Percentiles rank a stretch among this genome's conserved stretches.
Conservation (phyloP, 1,140 invertebrate species). For the Ruditapes philippinarum region DNA sequence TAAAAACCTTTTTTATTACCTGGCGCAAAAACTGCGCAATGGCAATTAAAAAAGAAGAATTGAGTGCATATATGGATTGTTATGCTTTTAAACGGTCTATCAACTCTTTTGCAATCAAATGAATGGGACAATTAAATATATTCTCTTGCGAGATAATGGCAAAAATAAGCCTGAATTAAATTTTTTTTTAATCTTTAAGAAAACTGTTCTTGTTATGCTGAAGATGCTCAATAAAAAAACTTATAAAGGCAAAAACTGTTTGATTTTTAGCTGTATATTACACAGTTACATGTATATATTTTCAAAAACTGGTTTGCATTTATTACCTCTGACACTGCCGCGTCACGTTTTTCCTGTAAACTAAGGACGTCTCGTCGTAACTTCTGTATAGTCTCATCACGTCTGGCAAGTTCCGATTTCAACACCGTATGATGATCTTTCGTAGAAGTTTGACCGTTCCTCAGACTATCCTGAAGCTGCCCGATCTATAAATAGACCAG, state of each 20-base stretch:
- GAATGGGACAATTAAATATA: too few relatives aligned
- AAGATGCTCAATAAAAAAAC: background rate
- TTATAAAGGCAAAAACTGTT: constrained; percentile 2
- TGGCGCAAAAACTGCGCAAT: too few relatives aligned
- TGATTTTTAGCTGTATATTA: background rate
- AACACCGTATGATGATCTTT: constrained; percentile 83
- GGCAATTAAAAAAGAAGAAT: too few relatives aligned
- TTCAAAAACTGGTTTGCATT: background rate
- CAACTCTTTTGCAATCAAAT: too few relatives aligned
- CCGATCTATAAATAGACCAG: constrained; percentile 81
- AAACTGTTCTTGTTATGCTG: too few relatives aligned
- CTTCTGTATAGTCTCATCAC: constrained; percentile 86
- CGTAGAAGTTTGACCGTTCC: constrained; percentile 81
- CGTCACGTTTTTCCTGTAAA: constrained; percentile 85
- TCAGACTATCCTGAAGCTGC: constrained; percentile 79
- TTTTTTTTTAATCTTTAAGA: too few relatives aligned
- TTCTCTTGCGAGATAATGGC: too few relatives aligned
- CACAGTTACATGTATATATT: background rate
- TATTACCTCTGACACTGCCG: constrained; percentile 82
- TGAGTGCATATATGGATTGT: too few relatives aligned
- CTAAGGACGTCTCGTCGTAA: constrained; percentile 83
- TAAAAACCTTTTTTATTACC: background rate
- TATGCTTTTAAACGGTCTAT: too few relatives aligned
- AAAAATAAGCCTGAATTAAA: too few relatives aligned
- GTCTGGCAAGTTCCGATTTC: constrained; percentile 83